Conservation (phyloP, 2,797 vertebrate genomes). For the Sebastes cheni region DNA sequence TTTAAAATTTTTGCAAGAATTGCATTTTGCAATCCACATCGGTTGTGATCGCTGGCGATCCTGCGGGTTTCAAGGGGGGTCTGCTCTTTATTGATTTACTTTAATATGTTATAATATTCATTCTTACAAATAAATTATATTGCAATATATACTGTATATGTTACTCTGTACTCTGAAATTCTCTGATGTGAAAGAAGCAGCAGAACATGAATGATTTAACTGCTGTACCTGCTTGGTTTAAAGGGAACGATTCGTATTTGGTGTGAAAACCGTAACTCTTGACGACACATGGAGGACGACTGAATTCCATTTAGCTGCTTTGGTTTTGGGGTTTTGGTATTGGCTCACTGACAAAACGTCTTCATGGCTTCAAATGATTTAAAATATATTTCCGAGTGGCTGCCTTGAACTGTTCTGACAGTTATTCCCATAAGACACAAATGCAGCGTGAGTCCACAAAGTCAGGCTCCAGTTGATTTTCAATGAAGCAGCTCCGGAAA, state of each 20-base stretch:
- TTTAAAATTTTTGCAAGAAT: no score
- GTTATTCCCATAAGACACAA: slow-evolving; percentile 61
- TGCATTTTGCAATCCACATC: no score
- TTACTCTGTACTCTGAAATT: background rate
- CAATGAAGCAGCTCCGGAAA: slow-evolving; percentile 58
- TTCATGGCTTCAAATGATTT: slow-evolving; percentile 45
- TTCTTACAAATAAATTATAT: background rate
- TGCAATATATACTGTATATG: background rate
- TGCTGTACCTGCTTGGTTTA: background rate
- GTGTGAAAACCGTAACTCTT: background rate
- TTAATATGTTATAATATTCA: background rate
- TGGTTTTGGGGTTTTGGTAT: background rate
- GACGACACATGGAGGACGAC: background rate
- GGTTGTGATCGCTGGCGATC: no score
- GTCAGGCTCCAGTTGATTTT: slow-evolving; percentile 59
- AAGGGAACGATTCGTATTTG: background rate
- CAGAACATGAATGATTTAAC: background rate
- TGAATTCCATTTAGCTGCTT: background rate
- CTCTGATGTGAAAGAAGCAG: background rate
- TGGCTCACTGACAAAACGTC: slow-evolving; percentile 15
- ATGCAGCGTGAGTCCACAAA: slow-evolving; percentile 58
- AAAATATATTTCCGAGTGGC: slow-evolving; percentile 43
- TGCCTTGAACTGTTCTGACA: slow-evolving; percentile 62
- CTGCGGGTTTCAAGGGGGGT: no score
- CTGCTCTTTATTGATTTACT: background rate